phyloP scores from a whole-genome alignment of 2,113 vertebrate genomes.

The Salvelinus alpinus region DNA sequence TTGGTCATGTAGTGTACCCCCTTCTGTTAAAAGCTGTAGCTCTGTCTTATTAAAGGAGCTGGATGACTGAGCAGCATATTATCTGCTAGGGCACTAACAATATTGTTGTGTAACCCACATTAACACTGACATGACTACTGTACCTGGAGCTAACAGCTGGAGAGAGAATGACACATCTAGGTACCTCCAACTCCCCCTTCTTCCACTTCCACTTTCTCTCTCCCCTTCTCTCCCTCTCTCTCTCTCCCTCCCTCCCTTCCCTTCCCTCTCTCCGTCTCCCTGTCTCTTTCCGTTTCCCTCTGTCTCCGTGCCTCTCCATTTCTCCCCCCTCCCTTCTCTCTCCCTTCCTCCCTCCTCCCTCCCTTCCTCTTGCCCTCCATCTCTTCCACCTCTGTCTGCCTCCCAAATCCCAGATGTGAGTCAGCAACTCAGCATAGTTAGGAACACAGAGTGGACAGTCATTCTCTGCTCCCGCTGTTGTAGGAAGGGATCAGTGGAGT shows the following conservation, averaged over 20 bases:
- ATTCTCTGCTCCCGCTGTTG: not conserved
- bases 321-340: no score
- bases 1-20: not conserved
- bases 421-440: not conserved
- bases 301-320: not conserved
- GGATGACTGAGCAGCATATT: not conserved
- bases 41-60: not conserved
- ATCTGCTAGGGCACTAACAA: not conserved
- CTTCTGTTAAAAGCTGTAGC: conserved; percentile 21
- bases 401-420: not conserved
- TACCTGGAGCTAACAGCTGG: conserved; percentile 28
- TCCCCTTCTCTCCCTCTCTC: no score
- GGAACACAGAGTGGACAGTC: no score
- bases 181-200: not conserved
- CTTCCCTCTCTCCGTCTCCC: no score
- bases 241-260: no score
- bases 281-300: not conserved
- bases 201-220: no score
- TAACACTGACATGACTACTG: conserved; percentile 20
- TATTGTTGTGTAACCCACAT: not conserved
- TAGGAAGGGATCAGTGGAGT: not conserved
- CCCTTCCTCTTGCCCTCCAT: not conserved
- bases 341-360: not conserved
- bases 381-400: not conserved
- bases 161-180: conserved; percentile 28